phyloP scores from a whole-genome alignment of 1,140 invertebrate species.

The Melitaea cinxia region DNA sequence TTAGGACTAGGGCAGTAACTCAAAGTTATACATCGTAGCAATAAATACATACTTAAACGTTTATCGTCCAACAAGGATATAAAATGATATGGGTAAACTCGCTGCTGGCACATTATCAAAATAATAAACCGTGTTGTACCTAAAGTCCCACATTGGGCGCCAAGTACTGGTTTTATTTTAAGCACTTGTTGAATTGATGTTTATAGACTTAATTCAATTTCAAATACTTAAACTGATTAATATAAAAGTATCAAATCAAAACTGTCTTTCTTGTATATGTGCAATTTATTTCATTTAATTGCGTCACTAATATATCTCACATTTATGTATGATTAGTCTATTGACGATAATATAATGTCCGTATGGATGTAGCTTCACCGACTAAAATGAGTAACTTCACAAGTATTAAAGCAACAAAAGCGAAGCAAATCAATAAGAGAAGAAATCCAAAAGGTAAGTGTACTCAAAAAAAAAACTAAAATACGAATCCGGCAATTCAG shows the following conservation, averaged over 20 bases:
- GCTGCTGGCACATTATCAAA: not conserved
- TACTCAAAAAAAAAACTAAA: not conserved
- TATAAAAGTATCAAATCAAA: too few relatives aligned
- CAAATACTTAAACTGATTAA: too few relatives aligned
- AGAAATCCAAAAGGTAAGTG: not conserved
- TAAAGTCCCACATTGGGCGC: not conserved
- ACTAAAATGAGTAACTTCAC: too few relatives aligned
- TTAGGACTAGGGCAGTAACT: conserved; percentile 16
- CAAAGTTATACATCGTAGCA: conserved; percentile 8
- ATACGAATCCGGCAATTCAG: not conserved
- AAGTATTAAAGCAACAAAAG: not conserved
- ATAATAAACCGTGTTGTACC: not conserved
- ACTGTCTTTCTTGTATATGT: too few relatives aligned
- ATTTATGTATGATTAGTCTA: too few relatives aligned
- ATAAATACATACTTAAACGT: conserved; percentile 8
- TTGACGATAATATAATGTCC: too few relatives aligned
- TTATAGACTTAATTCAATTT: too few relatives aligned
- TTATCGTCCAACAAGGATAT: conserved; percentile 1
- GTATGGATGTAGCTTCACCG: too few relatives aligned
- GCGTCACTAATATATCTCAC: too few relatives aligned
- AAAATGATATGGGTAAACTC: conserved; percentile 1
- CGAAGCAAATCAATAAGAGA: not conserved
- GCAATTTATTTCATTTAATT: too few relatives aligned
- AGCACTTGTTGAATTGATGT: too few relatives aligned
- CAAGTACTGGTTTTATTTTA: not conserved